phyloP scores from a whole-genome alignment of 1,140 invertebrate species.

The Drosophila mayri region DNA sequence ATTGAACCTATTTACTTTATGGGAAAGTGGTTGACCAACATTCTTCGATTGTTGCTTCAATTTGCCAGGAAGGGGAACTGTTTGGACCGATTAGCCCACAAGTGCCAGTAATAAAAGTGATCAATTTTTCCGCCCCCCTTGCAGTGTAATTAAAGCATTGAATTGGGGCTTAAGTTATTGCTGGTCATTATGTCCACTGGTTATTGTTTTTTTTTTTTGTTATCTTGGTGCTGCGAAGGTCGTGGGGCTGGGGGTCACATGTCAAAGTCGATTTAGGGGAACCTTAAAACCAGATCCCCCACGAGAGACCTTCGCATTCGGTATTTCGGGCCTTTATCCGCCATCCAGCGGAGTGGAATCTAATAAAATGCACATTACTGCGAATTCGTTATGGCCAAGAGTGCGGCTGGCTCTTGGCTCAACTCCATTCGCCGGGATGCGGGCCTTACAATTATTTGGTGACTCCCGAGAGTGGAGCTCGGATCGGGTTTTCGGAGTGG shows the following conservation, averaged over 20 bases:
- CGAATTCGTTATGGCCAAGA: constrained; percentile 72
- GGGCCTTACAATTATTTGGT: constrained; percentile 59
- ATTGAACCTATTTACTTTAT: constrained; percentile 40
- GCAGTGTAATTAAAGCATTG: constrained; percentile 44
- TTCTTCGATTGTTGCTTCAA: constrained; percentile 13
- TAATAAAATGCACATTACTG: constrained; percentile 80
- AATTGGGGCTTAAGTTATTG: constrained; percentile 24
- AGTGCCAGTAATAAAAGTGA: constrained; percentile 46
- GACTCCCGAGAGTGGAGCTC: constrained; percentile 10
- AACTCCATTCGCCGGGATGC: constrained; percentile 26
- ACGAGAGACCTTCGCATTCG: constrained; percentile 28
- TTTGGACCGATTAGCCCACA: constrained; percentile 24
- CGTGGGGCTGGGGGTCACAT: constrained; percentile 59
- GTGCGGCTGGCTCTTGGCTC: constrained; percentile 31
- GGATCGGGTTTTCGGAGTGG: constrained; percentile 42
- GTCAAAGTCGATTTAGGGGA: constrained; percentile 57
- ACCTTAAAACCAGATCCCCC: constrained; percentile 61
- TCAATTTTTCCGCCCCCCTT: constrained; percentile 27
- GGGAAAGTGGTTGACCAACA: constrained; percentile 13
- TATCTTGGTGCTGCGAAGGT: constrained; percentile 52
- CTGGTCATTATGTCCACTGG: constrained; percentile 37
- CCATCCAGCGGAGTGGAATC: constrained; percentile 48
- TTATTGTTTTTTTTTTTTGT: constrained; percentile 1
- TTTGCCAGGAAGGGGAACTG: constrained; percentile 1
- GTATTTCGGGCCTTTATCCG: constrained; percentile 23